Evolutionary conservation across 2,888 invertebrate genomes (phyloP).

Genomic region (Mythimna impura): DNA sequence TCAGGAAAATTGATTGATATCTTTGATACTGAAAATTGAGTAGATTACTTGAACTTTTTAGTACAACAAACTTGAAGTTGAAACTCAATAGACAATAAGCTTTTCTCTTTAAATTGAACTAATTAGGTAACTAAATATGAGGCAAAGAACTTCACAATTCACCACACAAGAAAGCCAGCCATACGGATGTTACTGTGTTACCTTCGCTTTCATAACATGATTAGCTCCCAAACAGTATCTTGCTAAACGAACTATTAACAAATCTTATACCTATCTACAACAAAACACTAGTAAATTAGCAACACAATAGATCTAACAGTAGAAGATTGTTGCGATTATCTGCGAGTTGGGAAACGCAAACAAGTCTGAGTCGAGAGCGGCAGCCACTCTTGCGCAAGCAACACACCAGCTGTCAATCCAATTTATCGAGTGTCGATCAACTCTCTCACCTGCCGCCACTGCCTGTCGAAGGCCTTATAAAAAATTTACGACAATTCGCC

Average conservation of each 20-base stretch:
- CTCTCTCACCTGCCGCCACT: conserved; percentile 74
- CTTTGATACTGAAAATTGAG: too few species aligned
- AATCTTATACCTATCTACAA: conserved; percentile 42
- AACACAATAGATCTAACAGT: conserved; percentile 58
- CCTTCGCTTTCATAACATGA: conserved; percentile 28
- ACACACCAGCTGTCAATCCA: conserved; percentile 76
- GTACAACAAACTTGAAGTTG: too few species aligned
- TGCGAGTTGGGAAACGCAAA: conserved; percentile 62
- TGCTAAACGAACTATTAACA: conserved; percentile 51
- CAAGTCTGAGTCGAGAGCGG: conserved; percentile 54
- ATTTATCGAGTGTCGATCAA: conserved; percentile 78
- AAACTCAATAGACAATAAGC: too few species aligned
- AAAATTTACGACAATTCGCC: conserved; percentile 57
- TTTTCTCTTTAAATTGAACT: neutral
- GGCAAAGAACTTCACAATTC: neutral
- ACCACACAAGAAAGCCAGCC: neutral
- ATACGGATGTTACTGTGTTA: neutral
- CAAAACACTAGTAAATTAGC: conserved; percentile 54
- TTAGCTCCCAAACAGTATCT: conserved; percentile 24
- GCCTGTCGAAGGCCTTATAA: conserved; percentile 70
- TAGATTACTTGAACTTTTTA: too few species aligned
- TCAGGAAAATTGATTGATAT: neutral
- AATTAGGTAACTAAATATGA: neutral
- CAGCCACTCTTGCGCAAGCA: conserved; percentile 68
- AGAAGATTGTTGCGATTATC: conserved; percentile 60